Evolutionary conservation across 2,888 invertebrate genomes (phyloP), one percentile per base, ranked within the genome.

Genomic region (Himalopsyche anomala): DNA sequence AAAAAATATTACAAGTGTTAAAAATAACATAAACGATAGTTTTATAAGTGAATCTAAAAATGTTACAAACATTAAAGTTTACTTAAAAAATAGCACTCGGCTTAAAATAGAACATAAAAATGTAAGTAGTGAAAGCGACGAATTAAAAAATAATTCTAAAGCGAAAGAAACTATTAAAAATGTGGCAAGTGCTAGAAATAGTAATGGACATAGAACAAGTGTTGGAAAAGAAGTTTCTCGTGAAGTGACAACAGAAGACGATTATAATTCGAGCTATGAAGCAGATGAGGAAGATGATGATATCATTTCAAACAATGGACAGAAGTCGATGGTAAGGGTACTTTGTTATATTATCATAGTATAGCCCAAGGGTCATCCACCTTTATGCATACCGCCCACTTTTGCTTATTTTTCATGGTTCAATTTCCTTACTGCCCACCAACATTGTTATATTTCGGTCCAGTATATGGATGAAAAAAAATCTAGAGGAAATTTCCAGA

Each of bases 231-330:
- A 38, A 36, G 28, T 36, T 74, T 74, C 74, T 36, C 74, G 36
- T 8, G 74, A 74, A 36, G 74, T 74, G 36, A 74, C 74, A 12
- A 74, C 74, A 12, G 74, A 74, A 80, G 51, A 51, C 4, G 80
- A 80, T 80, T 80, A 45, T 80, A 80, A 80, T 45, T 80, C 80
- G 17, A 80, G 80, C 12, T 80, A 80, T 45, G 80, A 51, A 42
- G 42, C 19, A n/a, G 51, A 80, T 4, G 51, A 80, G 28, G 80
- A 80, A 1, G 51, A 51, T 4, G 80, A 51, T 11, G 40, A 42
- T 2, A 6, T 36, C 12, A 3, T 36, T 36, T 74, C 36, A 36
- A 36, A 5, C 36, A 74, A 12, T 15, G 36, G 36, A 38, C 38
- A 74, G 15, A 74, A 74, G n/a, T 36, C 38, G 38, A 74, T 74